A percentile compares a stretch with the other conserved stretches of the same genome.
Conservation (phyloP, 2,888 invertebrate genomes). For the Busseola fusca region DNA sequence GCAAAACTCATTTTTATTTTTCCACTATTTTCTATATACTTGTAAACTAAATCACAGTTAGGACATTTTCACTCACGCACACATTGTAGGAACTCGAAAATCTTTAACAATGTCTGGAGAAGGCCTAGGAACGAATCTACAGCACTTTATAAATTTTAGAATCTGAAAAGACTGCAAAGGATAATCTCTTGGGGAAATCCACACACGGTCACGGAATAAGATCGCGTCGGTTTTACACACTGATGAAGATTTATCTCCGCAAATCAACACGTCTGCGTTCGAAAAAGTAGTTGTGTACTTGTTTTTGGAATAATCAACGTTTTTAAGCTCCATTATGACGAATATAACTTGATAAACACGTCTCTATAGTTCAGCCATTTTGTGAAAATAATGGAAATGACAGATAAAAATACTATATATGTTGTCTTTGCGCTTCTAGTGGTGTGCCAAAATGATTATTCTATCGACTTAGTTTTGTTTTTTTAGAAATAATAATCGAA, state of each 20-base stretch:
- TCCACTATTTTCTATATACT: constrained; percentile 65
- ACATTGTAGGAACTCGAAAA: constrained; percentile 66
- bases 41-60: constrained; percentile 67
- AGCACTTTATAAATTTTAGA: constrained; percentile 67
- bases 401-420: constrained; percentile 51
- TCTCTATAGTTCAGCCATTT: constrained; percentile 88
- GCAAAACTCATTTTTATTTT: constrained; percentile 76
- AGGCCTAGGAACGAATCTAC: constrained; percentile 75
- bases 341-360: constrained; percentile 74
- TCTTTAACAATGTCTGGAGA: constrained; percentile 74
- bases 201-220: constrained; percentile 69
- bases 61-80: constrained; percentile 72
- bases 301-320: constrained; percentile 74
- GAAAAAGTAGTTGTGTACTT: constrained; percentile 73
- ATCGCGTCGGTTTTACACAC: constrained; percentile 68
- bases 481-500: not conserved
- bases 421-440: constrained; percentile 49
- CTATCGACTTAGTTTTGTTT: constrained; percentile 11
- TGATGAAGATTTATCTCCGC: constrained; percentile 69
- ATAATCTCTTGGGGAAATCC: constrained; percentile 67
- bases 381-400: constrained; percentile 72
- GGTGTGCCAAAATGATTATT: constrained; percentile 1
- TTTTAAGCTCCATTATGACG: constrained; percentile 84
- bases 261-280: constrained; percentile 70
- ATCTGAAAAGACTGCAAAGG: constrained; percentile 67